These are phyloP conservation scores for Drosophila trichaetosa DNA, from an alignment of 2,888 invertebrate species.

Conservation along the genomic window DNA sequence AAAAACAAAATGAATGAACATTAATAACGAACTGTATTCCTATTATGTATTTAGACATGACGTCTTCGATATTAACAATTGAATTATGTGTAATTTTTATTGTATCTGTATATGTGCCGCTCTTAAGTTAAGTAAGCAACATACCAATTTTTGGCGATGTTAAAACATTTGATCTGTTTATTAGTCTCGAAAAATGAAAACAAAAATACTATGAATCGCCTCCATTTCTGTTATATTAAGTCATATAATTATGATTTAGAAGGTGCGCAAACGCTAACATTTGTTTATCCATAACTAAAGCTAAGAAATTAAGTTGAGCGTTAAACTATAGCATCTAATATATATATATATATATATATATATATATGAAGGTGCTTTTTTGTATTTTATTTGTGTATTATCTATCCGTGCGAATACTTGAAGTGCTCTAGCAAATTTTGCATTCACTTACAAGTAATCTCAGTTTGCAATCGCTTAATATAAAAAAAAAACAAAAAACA, in stretches of 20 bases:
- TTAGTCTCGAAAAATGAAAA: conserved; percentile 42
- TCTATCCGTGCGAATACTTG: conserved; percentile 9
- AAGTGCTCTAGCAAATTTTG: conserved; percentile 18
- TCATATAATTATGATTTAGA: conserved; percentile 27
- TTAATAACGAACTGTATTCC: conserved; percentile 71
- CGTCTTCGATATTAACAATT: conserved; percentile 55
- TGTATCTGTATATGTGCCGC: conserved; percentile 33
- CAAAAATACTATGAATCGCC: not conserved
- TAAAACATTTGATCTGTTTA: conserved; percentile 36
- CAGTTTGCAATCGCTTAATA: conserved; percentile 46
- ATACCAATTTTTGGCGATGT: conserved; percentile 35
- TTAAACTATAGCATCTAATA: conserved; percentile 26
- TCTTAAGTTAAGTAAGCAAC: conserved; percentile 45
- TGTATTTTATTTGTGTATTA: conserved; percentile 29
- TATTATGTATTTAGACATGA: conserved; percentile 64
- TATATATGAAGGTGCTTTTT: conserved; percentile 24
- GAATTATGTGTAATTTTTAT: conserved; percentile 45
- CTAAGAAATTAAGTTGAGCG: conserved; percentile 37
- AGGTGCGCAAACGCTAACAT: conserved; percentile 20
- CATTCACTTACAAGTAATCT: conserved; percentile 24
- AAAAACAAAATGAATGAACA: conserved; percentile 27
- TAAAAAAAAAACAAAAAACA: not conserved
- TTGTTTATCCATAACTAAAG: conserved; percentile 33
- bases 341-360: conserved; percentile 6
- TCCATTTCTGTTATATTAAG: conserved; percentile 36